Conservation (phyloP, 2,888 invertebrate species). For the Drosophila colorata region DNA sequence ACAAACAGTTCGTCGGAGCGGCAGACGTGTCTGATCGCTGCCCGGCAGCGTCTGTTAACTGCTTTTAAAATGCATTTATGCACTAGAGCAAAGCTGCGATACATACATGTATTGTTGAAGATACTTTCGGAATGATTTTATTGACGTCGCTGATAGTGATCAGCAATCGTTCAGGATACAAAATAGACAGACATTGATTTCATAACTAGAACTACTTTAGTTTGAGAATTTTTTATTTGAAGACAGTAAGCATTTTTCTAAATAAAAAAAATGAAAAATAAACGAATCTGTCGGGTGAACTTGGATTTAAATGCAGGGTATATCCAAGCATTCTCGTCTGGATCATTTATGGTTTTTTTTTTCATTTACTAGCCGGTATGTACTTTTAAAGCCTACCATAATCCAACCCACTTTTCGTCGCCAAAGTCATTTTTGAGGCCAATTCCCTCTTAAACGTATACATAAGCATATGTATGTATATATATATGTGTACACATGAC, state of each 20-base stretch:
- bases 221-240: background rate
- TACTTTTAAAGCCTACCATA: constrained; percentile 9
- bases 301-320: background rate
- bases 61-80: constrained; percentile 75
- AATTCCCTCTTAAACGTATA: constrained; percentile 61
- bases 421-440: constrained; percentile 50
- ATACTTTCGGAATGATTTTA: constrained; percentile 82
- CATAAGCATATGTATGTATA: background rate
- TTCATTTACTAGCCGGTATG: background rate
- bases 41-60: constrained; percentile 26
- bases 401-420: constrained; percentile 29
- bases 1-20: constrained; percentile 17
- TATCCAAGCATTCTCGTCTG: background rate
- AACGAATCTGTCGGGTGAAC: background rate
- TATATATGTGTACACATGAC: constrained; percentile 11
- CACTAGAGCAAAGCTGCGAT: constrained; percentile 52
- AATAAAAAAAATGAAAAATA: too few relatives aligned
- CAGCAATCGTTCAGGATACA: constrained; percentile 20
- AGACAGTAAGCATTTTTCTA: too few relatives aligned
- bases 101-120: constrained; percentile 60
- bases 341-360: too few relatives aligned
- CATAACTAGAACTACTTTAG: constrained; percentile 7
- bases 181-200: background rate
- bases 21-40: constrained; percentile 2
- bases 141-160: constrained; percentile 81